Evolutionary conservation across 2,888 invertebrate genomes (phyloP).

Genomic region (Caenorhabditis imperialis): DNA sequence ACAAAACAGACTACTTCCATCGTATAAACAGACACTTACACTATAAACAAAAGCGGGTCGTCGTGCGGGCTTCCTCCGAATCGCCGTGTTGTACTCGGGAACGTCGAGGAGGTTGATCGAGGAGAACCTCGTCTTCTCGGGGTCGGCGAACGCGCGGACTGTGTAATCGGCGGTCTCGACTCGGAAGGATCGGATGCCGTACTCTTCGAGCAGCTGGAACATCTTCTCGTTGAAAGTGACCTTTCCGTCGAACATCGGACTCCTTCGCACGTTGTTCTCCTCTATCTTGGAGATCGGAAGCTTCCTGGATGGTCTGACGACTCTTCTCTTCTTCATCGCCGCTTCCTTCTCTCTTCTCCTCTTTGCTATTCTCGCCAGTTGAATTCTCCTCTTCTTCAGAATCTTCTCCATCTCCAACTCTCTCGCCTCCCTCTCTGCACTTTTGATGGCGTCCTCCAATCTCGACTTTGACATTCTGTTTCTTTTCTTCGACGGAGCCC

Average conservation of each 20-base stretch:
- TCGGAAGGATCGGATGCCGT: slow-evolving; percentile 41
- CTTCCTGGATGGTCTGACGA: slow-evolving; percentile 19
- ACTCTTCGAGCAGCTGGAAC: slow-evolving; percentile 54
- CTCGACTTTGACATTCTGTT: slow-evolving; percentile 6
- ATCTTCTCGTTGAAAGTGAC: slow-evolving; percentile 47
- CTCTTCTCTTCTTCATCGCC: slow-evolving; percentile 23
- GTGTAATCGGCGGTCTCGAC: slow-evolving; percentile 50
- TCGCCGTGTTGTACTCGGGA: slow-evolving; percentile 27
- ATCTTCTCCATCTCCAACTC: slow-evolving; percentile 40
- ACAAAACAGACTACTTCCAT: not conserved
- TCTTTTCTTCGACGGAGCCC: slow-evolving; percentile 23
- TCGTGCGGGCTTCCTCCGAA: slow-evolving; percentile 23
- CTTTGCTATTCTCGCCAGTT: slow-evolving; percentile 7
- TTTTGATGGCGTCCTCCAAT: slow-evolving; percentile 34
- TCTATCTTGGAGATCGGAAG: slow-evolving; percentile 28
- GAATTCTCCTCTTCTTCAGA: slow-evolving; percentile 16
- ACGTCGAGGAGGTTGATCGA: slow-evolving; percentile 31
- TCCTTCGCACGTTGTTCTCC: slow-evolving; percentile 21
- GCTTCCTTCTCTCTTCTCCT: slow-evolving; percentile 14
- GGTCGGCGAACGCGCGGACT: slow-evolving; percentile 42
- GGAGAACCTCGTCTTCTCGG: slow-evolving; percentile 33
- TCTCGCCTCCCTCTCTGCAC: slow-evolving; percentile 33
- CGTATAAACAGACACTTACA: slow-evolving; percentile 13
- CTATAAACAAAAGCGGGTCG: slow-evolving; percentile 48
- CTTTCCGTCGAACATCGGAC: slow-evolving; percentile 16